phyloP scores from a whole-genome alignment of 2,888 invertebrate genomes.

The Daptonema setosum region DNA sequence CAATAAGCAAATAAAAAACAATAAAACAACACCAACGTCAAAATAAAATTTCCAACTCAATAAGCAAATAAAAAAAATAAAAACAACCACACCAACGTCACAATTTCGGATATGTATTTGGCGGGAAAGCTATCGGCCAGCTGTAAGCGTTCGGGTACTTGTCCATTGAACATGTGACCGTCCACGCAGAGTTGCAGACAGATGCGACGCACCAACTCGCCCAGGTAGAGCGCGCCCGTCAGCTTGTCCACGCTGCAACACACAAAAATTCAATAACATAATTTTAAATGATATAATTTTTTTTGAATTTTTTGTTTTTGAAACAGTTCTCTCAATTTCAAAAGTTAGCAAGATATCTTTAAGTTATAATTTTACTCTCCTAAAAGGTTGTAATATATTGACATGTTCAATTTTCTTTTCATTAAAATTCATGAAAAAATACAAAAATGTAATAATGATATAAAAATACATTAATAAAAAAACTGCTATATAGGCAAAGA shows the following conservation, averaged over 20 bases:
- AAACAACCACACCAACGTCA: constrained; percentile 13
- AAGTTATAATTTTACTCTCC: too few relatives aligned
- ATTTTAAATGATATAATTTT: too few relatives aligned
- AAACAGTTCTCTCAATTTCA: too few relatives aligned
- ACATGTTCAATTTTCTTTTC: too few relatives aligned
- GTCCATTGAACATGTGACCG: constrained; percentile 20
- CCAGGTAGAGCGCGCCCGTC: constrained; percentile 28
- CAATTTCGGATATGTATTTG: constrained; percentile 26
- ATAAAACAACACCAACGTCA: not conserved
- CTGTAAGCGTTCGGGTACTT: constrained; percentile 19
- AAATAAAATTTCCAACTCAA: not conserved
- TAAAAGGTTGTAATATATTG: too few relatives aligned
- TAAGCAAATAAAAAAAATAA: not conserved
- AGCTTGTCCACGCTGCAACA: constrained; percentile 23
- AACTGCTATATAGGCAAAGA: too few relatives aligned
- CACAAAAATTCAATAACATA: too few relatives aligned
- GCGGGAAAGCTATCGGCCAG: constrained; percentile 24
- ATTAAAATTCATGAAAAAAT: too few relatives aligned
- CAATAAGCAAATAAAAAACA: not conserved
- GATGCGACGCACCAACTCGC: constrained; percentile 23
- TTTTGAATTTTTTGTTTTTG: constrained; percentile 2
- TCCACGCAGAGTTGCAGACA: constrained; percentile 22
- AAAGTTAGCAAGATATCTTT: too few relatives aligned
- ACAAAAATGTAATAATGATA: too few relatives aligned
- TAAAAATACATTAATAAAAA: too few relatives aligned